Evolutionary conservation across 2,888 invertebrate species (phyloP), one percentile per base, ranked within the genome.

Genomic region (Synanthedon vespiformis): DNA sequence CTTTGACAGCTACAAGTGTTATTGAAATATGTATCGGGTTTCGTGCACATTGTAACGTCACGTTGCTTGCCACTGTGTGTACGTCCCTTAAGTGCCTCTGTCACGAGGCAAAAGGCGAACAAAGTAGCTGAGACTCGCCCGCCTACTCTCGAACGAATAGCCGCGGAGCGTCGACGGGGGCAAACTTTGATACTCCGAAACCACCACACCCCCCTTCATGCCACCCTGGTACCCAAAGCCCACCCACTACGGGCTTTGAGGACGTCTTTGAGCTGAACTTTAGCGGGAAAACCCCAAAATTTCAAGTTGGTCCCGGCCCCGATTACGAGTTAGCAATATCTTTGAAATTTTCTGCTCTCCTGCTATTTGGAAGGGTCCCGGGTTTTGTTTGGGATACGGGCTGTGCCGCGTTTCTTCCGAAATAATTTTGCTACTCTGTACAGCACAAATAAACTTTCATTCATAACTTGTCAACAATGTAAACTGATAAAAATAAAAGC

Each of bases 201-300:
- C 77, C 71, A 60, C 70, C 67, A 67, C 68, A 16, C 67, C 64
- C 67, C 64, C 62, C 66, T 57, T 63, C 65, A 64, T 71, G 67
- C 78, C 80, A 67, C 81, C 81, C 78, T 73, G 70, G 80, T 78
- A 77, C 76, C 73, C 73, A 62, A 34, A 67, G 68, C 71, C 79
- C 79, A 77, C 82, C 84, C 80, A 74, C 77, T 72, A 61, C 75
- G 78, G 75, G 81, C 84, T 83, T 83, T 80, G 78, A 83, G 85
- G 83, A 81, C 84, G 83, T 84, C 85, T 85, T 86, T 86, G 82
- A 83, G 74, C 72, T 71, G 71, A 85, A 86, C 77, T 85, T 84
- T 76, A 74, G 75, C 72, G 73, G 78, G 77, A 81, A 82, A 82
- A 84, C 84, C 82, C 86, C 86, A 80, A 79, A 87, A 86, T 81